These are phyloP conservation scores for Mionectes macconnelli DNA, from an alignment of 2,113 vertebrate species.

Conservation along the genomic window DNA sequence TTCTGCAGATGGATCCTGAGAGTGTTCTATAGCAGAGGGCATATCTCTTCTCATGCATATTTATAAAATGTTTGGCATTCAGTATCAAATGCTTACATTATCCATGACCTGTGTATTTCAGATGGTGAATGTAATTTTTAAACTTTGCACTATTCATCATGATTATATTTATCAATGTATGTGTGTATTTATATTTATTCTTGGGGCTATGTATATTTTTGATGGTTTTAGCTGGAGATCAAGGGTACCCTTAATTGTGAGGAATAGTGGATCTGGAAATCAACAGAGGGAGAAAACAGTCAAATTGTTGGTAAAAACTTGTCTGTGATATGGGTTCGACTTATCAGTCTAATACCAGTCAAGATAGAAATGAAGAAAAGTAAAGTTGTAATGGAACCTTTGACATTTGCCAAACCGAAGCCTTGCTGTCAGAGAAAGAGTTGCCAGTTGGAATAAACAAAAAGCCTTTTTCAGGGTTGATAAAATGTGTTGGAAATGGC, in stretches of 20 bases:
- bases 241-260: neutral
- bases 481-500: slow-evolving; percentile 55
- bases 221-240: neutral
- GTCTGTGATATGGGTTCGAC: neutral
- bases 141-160: neutral
- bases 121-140: neutral
- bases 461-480: slow-evolving; percentile 15
- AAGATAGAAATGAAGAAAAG: neutral
- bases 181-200: neutral
- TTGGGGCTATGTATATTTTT: neutral
- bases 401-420: slow-evolving; percentile 10
- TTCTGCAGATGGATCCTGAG: neutral
- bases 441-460: slow-evolving; percentile 48
- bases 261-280: neutral
- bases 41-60: neutral
- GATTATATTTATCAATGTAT: neutral
- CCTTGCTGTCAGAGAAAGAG: neutral
- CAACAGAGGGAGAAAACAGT: neutral
- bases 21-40: neutral
- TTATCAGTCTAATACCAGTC: neutral
- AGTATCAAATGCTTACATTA: neutral
- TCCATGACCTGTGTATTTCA: neutral
- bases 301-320: neutral
- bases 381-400: neutral
- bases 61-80: neutral